Percentiles rank a stretch among this genome's conserved stretches.
phyloP scores from a whole-genome alignment of 2,113 vertebrate species.

The Taxidea taxus region DNA sequence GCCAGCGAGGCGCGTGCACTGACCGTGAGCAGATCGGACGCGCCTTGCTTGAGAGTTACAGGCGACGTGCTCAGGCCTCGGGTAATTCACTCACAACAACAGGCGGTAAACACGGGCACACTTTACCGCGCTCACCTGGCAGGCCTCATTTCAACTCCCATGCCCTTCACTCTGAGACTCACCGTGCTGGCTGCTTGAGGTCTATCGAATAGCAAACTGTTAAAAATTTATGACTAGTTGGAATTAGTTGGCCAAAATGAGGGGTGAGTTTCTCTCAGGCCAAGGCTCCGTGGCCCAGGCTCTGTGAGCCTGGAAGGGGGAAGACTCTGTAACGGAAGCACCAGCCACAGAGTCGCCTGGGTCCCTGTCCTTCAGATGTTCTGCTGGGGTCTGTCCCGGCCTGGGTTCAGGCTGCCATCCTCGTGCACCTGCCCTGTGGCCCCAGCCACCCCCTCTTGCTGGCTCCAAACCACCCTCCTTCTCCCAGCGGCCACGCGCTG shows the following conservation, averaged over 20 bases:
- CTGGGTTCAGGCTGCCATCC: background rate
- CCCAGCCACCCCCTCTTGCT: background rate
- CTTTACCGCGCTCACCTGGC: fast-evolving
- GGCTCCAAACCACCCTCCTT: no score
- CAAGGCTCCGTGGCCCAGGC: background rate
- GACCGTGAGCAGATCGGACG: background rate
- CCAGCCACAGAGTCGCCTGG: fast-evolving
- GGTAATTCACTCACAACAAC: background rate
- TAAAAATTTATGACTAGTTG: background rate
- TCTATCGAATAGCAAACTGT: background rate
- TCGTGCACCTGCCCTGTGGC: background rate
- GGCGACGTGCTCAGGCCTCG: background rate
- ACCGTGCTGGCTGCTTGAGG: background rate
- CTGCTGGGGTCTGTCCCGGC: fast-evolving
- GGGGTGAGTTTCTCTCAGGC: background rate
- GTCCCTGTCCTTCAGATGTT: no score
- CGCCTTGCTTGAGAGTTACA: background rate
- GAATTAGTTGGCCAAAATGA: background rate
- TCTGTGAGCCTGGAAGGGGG: background rate
- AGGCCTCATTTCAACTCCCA: background rate
- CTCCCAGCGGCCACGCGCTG: background rate
- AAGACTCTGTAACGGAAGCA: background rate
- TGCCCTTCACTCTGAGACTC: background rate
- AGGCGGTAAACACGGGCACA: background rate
- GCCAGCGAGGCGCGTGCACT: background rate